Evolutionary conservation across 2,888 invertebrate species (phyloP).

Genomic region (Athetis lepigone): DNA sequence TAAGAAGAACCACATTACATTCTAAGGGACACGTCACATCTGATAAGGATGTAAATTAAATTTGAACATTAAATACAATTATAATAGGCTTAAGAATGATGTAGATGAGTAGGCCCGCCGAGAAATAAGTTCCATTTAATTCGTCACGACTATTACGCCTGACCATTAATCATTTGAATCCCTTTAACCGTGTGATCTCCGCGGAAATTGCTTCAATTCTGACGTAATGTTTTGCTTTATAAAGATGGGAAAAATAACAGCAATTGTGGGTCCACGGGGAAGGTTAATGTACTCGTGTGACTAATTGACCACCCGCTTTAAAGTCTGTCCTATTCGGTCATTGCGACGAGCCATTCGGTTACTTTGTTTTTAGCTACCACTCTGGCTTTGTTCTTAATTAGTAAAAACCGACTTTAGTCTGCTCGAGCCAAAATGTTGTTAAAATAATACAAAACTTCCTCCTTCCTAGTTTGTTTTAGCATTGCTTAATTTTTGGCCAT

Average conservation of each 20-base stretch:
- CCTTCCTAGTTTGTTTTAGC: no score
- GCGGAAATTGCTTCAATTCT: constrained; percentile 30
- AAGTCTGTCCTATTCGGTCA: constrained; percentile 16
- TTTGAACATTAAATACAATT: constrained; percentile 30
- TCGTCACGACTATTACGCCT: constrained; percentile 60
- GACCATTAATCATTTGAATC: constrained; percentile 61
- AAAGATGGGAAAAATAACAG: constrained; percentile 29
- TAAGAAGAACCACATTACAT: constrained; percentile 40
- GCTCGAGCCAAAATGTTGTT: neutral
- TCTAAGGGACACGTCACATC: constrained; percentile 43
- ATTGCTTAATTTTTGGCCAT: no score
- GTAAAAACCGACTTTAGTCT: neutral
- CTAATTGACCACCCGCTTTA: constrained; percentile 26
- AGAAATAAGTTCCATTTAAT: constrained; percentile 45
- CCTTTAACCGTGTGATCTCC: constrained; percentile 42
- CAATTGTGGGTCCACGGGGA: neutral
- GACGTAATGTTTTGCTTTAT: constrained; percentile 21
- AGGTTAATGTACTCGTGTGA: constrained; percentile 36
- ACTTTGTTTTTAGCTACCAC: constrained; percentile 1
- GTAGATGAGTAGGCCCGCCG: constrained; percentile 20
- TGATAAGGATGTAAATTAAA: constrained; percentile 29
- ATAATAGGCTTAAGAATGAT: constrained; percentile 26
- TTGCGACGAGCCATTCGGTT: neutral
- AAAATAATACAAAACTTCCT: neutral
- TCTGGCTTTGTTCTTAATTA: neutral